Base-by-base conservation (phyloP, 2,797 vertebrate genomes). In the Myoxocephalus aenaeus region DNA sequence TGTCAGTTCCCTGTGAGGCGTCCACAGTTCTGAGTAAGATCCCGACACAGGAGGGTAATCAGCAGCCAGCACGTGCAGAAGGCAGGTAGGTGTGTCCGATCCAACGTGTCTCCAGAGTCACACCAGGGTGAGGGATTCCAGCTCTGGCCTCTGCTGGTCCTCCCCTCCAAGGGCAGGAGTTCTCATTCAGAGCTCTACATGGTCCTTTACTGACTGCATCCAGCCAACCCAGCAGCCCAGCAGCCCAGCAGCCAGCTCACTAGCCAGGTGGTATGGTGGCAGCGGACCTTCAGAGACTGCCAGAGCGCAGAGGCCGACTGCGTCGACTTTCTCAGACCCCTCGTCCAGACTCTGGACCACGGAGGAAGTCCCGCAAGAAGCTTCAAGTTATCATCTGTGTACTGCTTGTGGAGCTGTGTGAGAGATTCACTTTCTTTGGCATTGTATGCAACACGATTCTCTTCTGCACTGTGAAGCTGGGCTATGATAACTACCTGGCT, bases 391-490 rank as follows among this genome's bases (percentile, higher is more conserved):
- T 95, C 13, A 80, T 98, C 22, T 98, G 96, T 20, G 90, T 97
- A 48, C 92, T 99, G 81, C 92, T 98, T 29, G 96, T 98, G 89
- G 97, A 98, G 86, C 91, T 99, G 36, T 98, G 95, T 0, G 97
- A 99, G 88, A 94, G 96, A 57, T 98, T 99, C 85, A 95, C 96
- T 0, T 98, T 99, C 90, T 97, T 96, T 34, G 97, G 96, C 87
- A 97, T 98, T 0, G 94, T 98, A 59, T 98, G 98, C 91, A 99
- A 98, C 87, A 96, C 94, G 95, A 97, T 98, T 79, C 93, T 98
- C 15, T 99, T 98, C 91, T 98, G 97, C 93, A 98, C 96, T 0
- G 79, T 96, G 76, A 96, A 95, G 82, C 94, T 98, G 1, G 96
- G 96, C 77, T 97, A 97, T 17, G 34, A 64, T 77, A 96, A 96